phyloP scores from a whole-genome alignment of 1,140 invertebrate species.

The Araneus ventricosus region DNA sequence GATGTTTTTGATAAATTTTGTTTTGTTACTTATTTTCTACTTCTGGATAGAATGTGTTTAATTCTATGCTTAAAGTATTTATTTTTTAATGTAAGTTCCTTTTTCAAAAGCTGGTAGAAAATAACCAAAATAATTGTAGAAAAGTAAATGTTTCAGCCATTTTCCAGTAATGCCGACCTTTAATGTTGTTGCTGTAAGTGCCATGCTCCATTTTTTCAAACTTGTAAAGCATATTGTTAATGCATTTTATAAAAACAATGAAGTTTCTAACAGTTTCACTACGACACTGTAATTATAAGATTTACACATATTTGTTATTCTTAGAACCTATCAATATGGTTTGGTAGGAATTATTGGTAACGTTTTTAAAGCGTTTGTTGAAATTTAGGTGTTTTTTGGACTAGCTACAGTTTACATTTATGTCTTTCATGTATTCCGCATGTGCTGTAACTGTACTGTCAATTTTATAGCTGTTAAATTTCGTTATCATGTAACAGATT shows the following conservation, averaged over 20 bases:
- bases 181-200: slow-evolving; percentile 54
- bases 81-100: neutral
- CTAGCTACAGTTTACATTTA: slow-evolving; percentile 4
- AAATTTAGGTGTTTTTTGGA: slow-evolving; percentile 36
- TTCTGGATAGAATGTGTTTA: neutral
- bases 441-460: neutral
- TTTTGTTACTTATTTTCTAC: no score
- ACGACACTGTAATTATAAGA: slow-evolving; percentile 18
- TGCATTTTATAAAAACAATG: slow-evolving; percentile 54
- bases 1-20: no score
- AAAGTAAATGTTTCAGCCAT: slow-evolving; percentile 9
- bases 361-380: neutral
- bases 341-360: slow-evolving; percentile 17
- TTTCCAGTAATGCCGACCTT: slow-evolving; percentile 37
- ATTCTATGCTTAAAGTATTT: neutral
- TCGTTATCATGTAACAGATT: neutral
- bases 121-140: neutral
- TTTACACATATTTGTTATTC: slow-evolving; percentile 31
- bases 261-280: slow-evolving; percentile 53
- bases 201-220: slow-evolving; percentile 62
- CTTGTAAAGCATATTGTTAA: slow-evolving; percentile 60
- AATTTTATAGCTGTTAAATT: slow-evolving; percentile 1
- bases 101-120: neutral
- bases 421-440: neutral
- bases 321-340: neutral